Percentiles rank a stretch among this genome's conserved stretches.
These are phyloP conservation scores for Leucophenga montana DNA, from an alignment of 2,888 invertebrate species.

Conservation along the genomic window DNA sequence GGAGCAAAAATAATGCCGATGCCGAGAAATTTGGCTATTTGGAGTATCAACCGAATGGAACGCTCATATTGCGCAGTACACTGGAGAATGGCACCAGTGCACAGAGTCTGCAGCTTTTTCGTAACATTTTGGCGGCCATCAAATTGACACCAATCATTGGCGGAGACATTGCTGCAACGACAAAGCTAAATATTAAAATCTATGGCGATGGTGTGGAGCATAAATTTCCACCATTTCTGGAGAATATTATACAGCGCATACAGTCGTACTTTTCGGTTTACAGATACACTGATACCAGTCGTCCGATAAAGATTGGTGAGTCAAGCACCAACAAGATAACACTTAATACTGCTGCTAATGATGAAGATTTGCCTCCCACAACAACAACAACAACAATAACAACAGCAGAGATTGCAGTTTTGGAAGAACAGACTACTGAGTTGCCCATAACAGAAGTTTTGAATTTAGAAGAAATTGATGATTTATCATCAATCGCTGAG, in stretches of 20 bases:
- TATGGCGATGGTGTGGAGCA: conserved; percentile 73
- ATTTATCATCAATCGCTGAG: conserved; percentile 48
- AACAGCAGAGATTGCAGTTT: not conserved
- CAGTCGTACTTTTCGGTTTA: conserved; percentile 82
- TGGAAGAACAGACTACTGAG: conserved; percentile 19
- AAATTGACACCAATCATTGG: conserved; percentile 38
- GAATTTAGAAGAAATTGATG: conserved; percentile 25
- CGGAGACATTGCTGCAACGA: not conserved
- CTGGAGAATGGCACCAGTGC: conserved; percentile 42
- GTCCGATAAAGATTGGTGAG: conserved; percentile 58
- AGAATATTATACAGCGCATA: conserved; percentile 80
- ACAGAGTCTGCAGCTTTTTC: conserved; percentile 55
- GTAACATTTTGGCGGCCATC: conserved; percentile 55
- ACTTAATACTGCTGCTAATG: not conserved
- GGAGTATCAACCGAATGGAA: conserved; percentile 61
- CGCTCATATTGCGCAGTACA: conserved; percentile 49
- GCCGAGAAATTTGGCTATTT: conserved; percentile 54
- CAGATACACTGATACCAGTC: conserved; percentile 76
- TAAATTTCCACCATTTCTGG: conserved; percentile 80
- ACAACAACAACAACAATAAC: conserved; percentile 11
- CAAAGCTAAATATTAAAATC: conserved; percentile 59
- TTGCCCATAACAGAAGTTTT: not conserved
- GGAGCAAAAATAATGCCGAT: conserved; percentile 34
- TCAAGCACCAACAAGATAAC: not conserved
- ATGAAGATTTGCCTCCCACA: not conserved